Base-by-base conservation (phyloP, 2,797 vertebrate genomes). In the Pampus argenteus region DNA sequence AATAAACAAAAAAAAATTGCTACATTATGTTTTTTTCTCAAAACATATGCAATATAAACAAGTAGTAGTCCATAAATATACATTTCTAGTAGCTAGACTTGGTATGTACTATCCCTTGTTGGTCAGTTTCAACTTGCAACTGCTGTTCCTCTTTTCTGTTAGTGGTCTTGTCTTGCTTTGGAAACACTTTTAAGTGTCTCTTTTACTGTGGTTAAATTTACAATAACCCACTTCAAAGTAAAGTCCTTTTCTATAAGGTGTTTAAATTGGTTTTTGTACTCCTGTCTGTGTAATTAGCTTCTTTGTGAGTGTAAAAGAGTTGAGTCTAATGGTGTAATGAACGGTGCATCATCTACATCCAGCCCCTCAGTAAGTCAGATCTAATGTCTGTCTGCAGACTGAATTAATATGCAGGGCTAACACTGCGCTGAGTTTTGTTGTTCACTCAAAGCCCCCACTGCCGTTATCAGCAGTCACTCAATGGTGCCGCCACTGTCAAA, bases 391-490 rank as follows among this genome's bases (percentile, higher is more conserved):
- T 84, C 66, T 76, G 73, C 69, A 74, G 71, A 68, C 67, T 55
- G 66, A 77, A 93, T 94, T 92, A 86, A 86, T 87, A 92, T 92
- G 89, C 91, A 70, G 79, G 67, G 57, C 85, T 86, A 86, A 75
- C 62, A 59, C 68, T 65, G 72, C 45, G 72, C 45, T 38, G 74
- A 64, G 71, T 86, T 87, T 73, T 86, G 84, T 87, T 88, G 81
- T 87, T 91, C 60, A 25, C 74, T 87, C 76, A 81, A 87, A 83
- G 76, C 69, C 28, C 65, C 49, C 64, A 40, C 71, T 68, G 40
- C 72, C 64, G 82, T 82, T 91, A 91, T 91, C 91, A 89, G 91
- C 84, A 88, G 88, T 90, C 91, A 88, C 85, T 90, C 88, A 86
- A 80, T 88, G 70, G 80, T 68, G 65, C 80, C 68, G 76, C 83